Percentiles rank a stretch among this genome's conserved stretches.
Evolutionary conservation across 2,113 vertebrate genomes (phyloP).

Genomic region (Furnarius figulus): DNA sequence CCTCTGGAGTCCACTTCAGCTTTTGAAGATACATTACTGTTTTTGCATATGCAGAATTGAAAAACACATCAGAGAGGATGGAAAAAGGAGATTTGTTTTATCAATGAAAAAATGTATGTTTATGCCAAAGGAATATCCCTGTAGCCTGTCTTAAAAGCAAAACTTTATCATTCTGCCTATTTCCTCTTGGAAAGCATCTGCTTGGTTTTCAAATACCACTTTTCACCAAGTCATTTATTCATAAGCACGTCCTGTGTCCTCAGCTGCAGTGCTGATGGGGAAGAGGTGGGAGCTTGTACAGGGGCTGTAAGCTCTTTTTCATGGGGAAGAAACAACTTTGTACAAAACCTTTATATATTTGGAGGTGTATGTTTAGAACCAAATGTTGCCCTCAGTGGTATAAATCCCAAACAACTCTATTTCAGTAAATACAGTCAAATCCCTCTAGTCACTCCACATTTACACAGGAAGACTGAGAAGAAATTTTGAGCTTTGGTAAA

Average conservation of each 20-base stretch:
- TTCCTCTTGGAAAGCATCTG: not conserved
- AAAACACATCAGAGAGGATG: not conserved
- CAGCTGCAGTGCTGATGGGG: not conserved
- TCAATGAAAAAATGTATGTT: not conserved
- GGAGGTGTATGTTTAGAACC: not conserved
- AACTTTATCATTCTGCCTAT: not conserved
- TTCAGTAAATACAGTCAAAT: not conserved
- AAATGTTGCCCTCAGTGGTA: not conserved
- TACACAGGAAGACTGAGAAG: not conserved
- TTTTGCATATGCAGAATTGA: not conserved
- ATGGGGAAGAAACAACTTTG: not conserved
- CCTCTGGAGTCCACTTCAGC: not conserved
- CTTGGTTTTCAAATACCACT: not conserved
- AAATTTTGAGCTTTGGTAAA: not conserved
- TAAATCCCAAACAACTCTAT: not conserved
- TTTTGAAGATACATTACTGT: slow-evolving; percentile 2
- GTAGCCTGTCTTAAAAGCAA: not conserved
- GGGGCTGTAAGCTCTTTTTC: not conserved
- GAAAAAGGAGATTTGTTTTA: not conserved
- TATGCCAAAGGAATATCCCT: not conserved
- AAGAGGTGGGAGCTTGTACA: not conserved
- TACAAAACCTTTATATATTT: not conserved
- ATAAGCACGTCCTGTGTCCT: not conserved
- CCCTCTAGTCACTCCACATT: not conserved
- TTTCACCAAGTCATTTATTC: not conserved